Conservation (phyloP, 2,797 vertebrate species). For the Pseudomugil tenellus region DNA sequence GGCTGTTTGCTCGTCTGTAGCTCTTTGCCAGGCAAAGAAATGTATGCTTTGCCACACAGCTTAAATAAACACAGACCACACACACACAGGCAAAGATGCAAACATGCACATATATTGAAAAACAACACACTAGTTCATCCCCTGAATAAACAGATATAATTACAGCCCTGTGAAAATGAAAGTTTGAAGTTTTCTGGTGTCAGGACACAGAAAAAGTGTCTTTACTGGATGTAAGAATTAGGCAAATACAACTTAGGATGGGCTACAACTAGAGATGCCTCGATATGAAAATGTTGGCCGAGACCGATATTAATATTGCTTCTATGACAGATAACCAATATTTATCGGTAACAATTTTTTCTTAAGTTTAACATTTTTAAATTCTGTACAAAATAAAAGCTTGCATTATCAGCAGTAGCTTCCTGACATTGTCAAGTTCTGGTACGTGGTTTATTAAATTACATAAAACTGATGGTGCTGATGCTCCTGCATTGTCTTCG, state of each 20-base stretch:
- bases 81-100: slow-evolving; percentile 19
- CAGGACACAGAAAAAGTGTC: not conserved
- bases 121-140: slow-evolving; percentile 8
- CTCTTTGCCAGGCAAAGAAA: slow-evolving; percentile 53
- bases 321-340: too few species aligned
- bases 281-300: too few species aligned
- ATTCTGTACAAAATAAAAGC: too few species aligned
- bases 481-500: too few species aligned
- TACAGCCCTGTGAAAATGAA: not conserved
- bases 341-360: too few species aligned
- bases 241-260: not conserved
- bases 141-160: not conserved
- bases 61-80: slow-evolving; percentile 54
- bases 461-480: too few species aligned
- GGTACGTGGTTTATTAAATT: too few species aligned
- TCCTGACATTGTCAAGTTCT: too few species aligned
- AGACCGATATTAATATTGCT: too few species aligned
- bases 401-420: too few species aligned
- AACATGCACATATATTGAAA: slow-evolving; percentile 32
- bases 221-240: not conserved
- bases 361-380: too few species aligned
- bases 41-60: slow-evolving; percentile 53
- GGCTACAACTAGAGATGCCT: too few species aligned
- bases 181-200: not conserved
- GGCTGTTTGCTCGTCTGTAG: slow-evolving; percentile 53